These are phyloP conservation scores for Apogon hyalosoma DNA, from an alignment of 2,797 vertebrate genomes.

Conservation along the genomic window DNA sequence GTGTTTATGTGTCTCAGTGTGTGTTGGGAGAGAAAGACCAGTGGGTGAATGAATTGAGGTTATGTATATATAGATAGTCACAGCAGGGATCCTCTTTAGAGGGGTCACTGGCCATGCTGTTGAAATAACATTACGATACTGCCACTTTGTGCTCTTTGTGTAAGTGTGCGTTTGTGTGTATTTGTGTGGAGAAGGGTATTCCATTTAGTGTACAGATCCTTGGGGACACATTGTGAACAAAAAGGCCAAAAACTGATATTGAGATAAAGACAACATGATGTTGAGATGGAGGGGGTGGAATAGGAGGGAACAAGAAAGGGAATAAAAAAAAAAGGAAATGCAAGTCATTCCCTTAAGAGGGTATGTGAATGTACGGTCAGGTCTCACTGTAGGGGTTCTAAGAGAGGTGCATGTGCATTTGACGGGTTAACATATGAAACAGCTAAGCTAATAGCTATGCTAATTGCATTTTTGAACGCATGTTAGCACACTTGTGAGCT, in stretches of 20 bases:
- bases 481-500: conserved; percentile 56
- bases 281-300: conserved; percentile 10
- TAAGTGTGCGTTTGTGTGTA: conserved; percentile 25
- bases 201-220: conserved; percentile 71
- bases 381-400: conserved; percentile 40
- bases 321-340: neutral
- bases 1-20: conserved; percentile 41
- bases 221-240: conserved; percentile 57
- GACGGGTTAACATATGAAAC: conserved; percentile 62
- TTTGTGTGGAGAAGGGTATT: conserved; percentile 54
- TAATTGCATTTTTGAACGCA: conserved; percentile 67
- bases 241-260: conserved; percentile 62
- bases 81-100: conserved; percentile 75
- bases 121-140: conserved; percentile 78
- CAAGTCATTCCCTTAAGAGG: conserved; percentile 30
- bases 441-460: conserved; percentile 64
- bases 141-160: conserved; percentile 52
- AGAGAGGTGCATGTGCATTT: conserved; percentile 45
- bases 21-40: conserved; percentile 16
- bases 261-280: conserved; percentile 53
- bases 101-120: conserved; percentile 77
- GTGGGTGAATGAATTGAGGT: conserved; percentile 73
- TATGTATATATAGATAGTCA: conserved; percentile 73
- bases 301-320: neutral
- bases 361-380: conserved; percentile 37